Evolutionary conservation across 2,113 vertebrate genomes (phyloP).

Genomic region (Chinchilla lanigera): DNA sequence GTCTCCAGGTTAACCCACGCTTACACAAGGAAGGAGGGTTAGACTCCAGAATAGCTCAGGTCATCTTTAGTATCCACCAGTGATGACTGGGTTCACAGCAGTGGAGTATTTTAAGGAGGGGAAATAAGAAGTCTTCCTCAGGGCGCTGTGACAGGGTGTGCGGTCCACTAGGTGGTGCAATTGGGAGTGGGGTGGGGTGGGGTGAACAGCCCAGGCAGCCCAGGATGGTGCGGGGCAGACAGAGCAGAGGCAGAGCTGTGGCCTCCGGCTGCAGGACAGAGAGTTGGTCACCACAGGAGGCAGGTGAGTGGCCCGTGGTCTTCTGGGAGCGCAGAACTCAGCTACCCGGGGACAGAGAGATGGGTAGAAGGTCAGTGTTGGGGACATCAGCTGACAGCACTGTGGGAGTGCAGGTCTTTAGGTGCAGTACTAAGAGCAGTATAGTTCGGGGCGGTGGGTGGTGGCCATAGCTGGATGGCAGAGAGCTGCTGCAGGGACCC

Average conservation of each 20-base stretch:
- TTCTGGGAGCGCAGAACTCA: fast-evolving
- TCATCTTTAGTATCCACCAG: not conserved
- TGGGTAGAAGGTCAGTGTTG: fast-evolving
- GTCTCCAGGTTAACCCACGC: not conserved
- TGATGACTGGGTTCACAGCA: not conserved
- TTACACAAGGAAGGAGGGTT: not conserved
- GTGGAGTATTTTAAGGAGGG: not conserved
- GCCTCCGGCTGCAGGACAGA: not conserved
- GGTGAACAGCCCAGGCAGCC: fast-evolving
- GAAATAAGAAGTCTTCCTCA: too few relatives aligned
- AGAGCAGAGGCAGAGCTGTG: not conserved
- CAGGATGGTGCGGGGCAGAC: fast-evolving
- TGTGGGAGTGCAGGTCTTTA: fast-evolving
- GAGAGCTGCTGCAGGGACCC: fast-evolving
- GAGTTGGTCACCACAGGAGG: fast-evolving
- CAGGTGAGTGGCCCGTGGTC: fast-evolving
- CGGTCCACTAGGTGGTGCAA: fast-evolving
- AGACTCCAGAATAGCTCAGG: not conserved
- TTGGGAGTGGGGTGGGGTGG: fast-evolving
- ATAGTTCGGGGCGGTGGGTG: fast-evolving
- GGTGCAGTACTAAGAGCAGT: not conserved
- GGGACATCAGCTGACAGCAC: fast-evolving
- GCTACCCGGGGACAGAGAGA: too few relatives aligned
- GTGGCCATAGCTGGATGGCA: fast-evolving
- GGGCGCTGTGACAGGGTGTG: fast-evolving